Percentiles rank a stretch among this genome's conserved stretches.
Evolutionary conservation across 2,888 invertebrate genomes (phyloP).

Genomic region (Brenthis daphne): DNA sequence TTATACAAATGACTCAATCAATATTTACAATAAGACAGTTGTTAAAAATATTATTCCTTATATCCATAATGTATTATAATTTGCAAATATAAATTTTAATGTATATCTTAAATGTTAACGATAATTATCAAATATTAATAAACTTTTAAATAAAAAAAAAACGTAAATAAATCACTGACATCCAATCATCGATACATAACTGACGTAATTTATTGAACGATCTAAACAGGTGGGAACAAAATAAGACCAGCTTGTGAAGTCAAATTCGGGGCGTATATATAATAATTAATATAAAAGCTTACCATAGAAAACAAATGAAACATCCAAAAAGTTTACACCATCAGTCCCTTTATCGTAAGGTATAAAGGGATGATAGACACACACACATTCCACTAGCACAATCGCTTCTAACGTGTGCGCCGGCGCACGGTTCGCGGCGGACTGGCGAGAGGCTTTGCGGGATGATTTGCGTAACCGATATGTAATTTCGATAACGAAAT

Average conservation of each 20-base stretch:
- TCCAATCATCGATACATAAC: conserved; percentile 7
- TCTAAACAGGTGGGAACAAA: conserved; percentile 24
- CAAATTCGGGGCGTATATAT: background rate
- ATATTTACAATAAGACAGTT: too few relatives aligned
- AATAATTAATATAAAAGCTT: conserved; percentile 7
- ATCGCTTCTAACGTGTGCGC: conserved; percentile 56
- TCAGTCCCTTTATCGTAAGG: conserved; percentile 66
- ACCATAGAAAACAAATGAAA: conserved; percentile 48
- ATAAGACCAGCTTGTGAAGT: background rate
- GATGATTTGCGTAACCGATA: conserved; percentile 43
- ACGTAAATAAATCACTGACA: background rate
- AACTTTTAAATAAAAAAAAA: background rate
- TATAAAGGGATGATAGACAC: conserved; percentile 72
- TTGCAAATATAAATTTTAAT: background rate
- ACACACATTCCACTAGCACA: conserved; percentile 46
- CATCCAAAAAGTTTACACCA: conserved; percentile 51
- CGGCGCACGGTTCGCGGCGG: conserved; percentile 59
- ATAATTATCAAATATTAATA: background rate
- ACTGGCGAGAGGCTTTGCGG: conserved; percentile 54
- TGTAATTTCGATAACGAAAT: conserved; percentile 36
- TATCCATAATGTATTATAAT: too few relatives aligned
- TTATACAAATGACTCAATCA: too few relatives aligned
- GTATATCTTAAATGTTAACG: background rate
- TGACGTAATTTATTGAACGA: conserved; percentile 17
- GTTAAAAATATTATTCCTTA: too few relatives aligned